phyloP scores from a whole-genome alignment of 1,140 invertebrate genomes.

The Dreissena polymorpha region DNA sequence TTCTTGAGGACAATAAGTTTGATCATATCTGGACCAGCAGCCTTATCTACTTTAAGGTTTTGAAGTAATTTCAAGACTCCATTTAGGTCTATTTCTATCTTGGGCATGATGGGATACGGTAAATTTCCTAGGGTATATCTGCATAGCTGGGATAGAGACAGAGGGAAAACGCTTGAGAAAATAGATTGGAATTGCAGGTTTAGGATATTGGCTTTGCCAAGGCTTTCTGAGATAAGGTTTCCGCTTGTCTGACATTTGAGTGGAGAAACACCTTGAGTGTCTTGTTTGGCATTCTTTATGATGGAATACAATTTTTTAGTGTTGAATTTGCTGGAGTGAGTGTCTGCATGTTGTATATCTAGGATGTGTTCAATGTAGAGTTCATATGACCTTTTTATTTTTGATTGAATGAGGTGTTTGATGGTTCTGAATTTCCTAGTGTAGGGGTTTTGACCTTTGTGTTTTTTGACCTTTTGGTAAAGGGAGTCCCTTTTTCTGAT shows the following conservation, averaged over 20 bases:
- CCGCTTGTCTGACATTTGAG: background rate
- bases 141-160: too few relatives aligned
- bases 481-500: background rate
- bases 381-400: slow-evolving; percentile 19
- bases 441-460: background rate
- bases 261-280: slow-evolving; percentile 24
- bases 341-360: slow-evolving; percentile 8
- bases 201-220: slow-evolving; percentile 20
- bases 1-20: slow-evolving; percentile 42
- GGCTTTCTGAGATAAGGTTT: slow-evolving; percentile 1
- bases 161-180: too few relatives aligned
- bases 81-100: slow-evolving; percentile 4
- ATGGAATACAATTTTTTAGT: slow-evolving; percentile 17
- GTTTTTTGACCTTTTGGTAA: background rate
- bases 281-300: slow-evolving; percentile 33
- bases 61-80: slow-evolving; percentile 32
- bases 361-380: slow-evolving; percentile 19
- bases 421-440: background rate
- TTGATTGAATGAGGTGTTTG: slow-evolving; percentile 6
- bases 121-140: too few relatives aligned
- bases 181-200: slow-evolving; percentile 28
- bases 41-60: slow-evolving; percentile 40
- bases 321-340: background rate
- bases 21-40: slow-evolving; percentile 49
- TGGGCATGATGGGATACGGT: background rate